A percentile compares a stretch with the other conserved stretches of the same genome.
phyloP scores from a whole-genome alignment of 2,113 vertebrate genomes.

The Nycticorax nycticorax region DNA sequence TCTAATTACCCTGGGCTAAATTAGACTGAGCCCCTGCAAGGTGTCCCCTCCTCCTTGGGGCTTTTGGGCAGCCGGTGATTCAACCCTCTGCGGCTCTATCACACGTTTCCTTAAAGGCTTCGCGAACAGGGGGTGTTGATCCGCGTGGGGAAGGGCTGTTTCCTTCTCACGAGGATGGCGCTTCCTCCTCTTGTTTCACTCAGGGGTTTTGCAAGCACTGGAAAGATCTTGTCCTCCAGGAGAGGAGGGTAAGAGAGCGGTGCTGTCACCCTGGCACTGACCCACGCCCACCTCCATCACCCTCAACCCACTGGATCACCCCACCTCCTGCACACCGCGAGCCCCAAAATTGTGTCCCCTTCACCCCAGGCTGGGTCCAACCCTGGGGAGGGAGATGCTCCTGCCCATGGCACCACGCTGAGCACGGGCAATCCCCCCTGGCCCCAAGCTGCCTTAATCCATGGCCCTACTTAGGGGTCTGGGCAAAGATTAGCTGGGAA shows the following conservation, averaged over 20 bases:
- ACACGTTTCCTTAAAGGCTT: neutral
- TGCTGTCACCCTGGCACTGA: neutral
- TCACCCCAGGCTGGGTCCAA: neutral
- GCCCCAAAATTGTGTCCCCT: neutral
- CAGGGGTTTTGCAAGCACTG: neutral
- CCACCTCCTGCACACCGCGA: neutral
- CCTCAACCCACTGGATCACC: neutral
- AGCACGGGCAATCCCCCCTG: rapidly evolving
- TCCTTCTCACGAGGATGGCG: rapidly evolving
- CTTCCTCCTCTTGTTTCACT: neutral
- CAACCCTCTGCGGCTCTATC: neutral
- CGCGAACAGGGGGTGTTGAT: rapidly evolving
- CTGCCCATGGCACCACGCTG: neutral
- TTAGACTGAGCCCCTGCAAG: neutral
- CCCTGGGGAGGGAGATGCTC: neutral
- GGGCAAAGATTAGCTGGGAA: constrained; percentile 11
- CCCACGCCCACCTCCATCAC: neutral
- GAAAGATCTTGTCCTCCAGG: neutral
- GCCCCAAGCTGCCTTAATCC: neutral
- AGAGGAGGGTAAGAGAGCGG: neutral
- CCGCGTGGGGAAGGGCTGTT: neutral
- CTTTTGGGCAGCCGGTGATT: rapidly evolving
- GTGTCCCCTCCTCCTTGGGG: neutral
- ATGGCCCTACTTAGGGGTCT: neutral
- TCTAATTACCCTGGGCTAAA: neutral